A percentile compares a stretch with the other conserved stretches of the same genome.
phyloP scores from a whole-genome alignment of 2,797 vertebrate genomes.

The Pempheris klunzingeri region DNA sequence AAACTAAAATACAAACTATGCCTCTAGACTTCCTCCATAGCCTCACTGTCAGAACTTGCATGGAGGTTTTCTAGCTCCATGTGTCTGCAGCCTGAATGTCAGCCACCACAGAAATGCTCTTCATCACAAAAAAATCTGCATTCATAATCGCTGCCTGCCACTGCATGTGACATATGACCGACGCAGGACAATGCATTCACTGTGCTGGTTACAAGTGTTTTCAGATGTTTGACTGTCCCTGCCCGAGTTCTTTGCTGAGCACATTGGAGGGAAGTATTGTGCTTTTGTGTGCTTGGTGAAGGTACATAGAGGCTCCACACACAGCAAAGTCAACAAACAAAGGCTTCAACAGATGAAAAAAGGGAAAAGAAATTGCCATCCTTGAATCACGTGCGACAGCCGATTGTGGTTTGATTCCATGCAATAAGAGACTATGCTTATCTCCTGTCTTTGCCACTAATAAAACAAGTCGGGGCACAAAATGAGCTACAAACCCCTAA shows the following conservation, averaged over 20 bases:
- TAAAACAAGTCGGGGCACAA: constrained; percentile 50
- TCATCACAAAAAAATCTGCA: constrained; percentile 39
- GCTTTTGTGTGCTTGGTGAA: constrained; percentile 26
- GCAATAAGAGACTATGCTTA: constrained; percentile 16
- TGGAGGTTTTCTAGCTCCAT: constrained; percentile 10
- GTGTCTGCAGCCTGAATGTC: constrained; percentile 34
- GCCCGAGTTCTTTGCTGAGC: constrained; percentile 33
- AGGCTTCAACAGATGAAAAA: constrained; percentile 8
- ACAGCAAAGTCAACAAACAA: constrained; percentile 14
- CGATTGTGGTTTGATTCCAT: constrained; percentile 18
- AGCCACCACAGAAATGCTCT: constrained; percentile 37
- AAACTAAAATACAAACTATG: not conserved
- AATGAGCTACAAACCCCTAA: constrained; percentile 16
- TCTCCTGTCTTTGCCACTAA: constrained; percentile 28
- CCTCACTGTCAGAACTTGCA: not conserved
- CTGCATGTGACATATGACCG: constrained; percentile 37
- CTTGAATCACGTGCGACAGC: constrained; percentile 1
- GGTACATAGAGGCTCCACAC: not conserved
- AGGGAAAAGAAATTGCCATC: not conserved
- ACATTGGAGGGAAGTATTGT: not conserved
- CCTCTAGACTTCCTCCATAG: not conserved
- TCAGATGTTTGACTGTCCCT: constrained; percentile 58
- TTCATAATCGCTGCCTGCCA: constrained; percentile 38
- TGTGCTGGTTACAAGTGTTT: constrained; percentile 57
- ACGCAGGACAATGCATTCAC: constrained; percentile 52